Conservation (phyloP, 2,797 vertebrate genomes). For the Premnoplex brunnescens region DNA sequence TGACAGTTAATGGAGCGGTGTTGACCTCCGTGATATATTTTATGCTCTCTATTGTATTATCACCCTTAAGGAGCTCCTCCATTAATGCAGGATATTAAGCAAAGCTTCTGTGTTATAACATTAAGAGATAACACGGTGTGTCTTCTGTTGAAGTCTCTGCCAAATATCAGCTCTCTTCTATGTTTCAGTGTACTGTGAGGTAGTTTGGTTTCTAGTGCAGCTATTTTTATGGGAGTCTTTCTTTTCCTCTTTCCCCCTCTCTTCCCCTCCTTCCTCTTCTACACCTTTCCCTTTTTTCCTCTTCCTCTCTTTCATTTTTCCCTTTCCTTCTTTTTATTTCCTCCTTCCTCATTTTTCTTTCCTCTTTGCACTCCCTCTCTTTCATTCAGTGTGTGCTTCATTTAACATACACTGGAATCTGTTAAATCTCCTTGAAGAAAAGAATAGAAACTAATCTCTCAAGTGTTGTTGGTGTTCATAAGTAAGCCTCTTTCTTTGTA, state of each 20-base stretch:
- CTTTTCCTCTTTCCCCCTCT: neutral
- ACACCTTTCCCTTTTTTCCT: neutral
- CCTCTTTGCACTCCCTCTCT: neutral
- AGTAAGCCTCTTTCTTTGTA: constrained; percentile 24
- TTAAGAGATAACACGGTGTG: constrained; percentile 22
- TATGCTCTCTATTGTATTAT: constrained; percentile 57
- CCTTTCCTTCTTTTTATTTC: neutral
- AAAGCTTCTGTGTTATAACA: constrained; percentile 54
- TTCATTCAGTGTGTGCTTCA: neutral
- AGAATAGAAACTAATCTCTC: constrained; percentile 38
- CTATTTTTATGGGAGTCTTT: neutral
- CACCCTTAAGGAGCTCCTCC: constrained; percentile 69
- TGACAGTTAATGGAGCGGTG: constrained; percentile 67
- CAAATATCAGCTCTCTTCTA: constrained; percentile 11
- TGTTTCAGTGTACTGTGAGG: constrained; percentile 15
- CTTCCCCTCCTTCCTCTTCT: neutral
- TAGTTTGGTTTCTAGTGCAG: constrained; percentile 16
- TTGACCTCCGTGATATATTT: constrained; percentile 70
- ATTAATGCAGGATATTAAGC: constrained; percentile 74
- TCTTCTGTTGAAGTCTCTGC: constrained; percentile 45
- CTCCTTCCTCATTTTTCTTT: neutral
- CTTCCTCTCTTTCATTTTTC: neutral
- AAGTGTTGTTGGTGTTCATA: constrained; percentile 41
- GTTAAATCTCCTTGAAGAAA: constrained; percentile 45
- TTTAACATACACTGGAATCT: neutral